Base-by-base conservation (phyloP, 2,113 vertebrate species). In the Nestor notabilis region DNA sequence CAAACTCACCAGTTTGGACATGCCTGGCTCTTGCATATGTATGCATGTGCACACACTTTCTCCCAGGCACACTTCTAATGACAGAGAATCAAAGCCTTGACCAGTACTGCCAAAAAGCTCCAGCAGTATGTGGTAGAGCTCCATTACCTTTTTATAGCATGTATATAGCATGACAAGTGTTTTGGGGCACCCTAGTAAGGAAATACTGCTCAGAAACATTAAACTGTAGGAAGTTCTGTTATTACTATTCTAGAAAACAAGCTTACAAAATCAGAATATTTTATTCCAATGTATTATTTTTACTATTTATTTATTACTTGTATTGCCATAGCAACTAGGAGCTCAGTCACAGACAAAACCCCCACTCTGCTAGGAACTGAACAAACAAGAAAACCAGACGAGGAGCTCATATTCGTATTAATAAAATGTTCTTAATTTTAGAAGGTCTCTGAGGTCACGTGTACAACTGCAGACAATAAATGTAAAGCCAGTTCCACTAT, bases 271-370 rank as follows among this genome's bases (percentile, higher is more conserved):
- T 83, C 43, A 44, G 39, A 81, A 55, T 89, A 94, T 76, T 93
- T 92, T 83, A 86, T 93, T 84, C 27, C 61, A 52, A 64, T 72
- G 52, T 78, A 82, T 96, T 75, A 61, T 82, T 96, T 95, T 96
- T 87, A 82, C 89, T 94, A 65, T 93, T 95, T 95, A 96, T 96
- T 96, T 97, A 93, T 94, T 95, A 64, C 69, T 89, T 92, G 35
- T n/a, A 95, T 96, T 96, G 86, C 86, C 92, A 95, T 97, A 89
- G 95, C 88, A 97, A 93, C 94, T 18, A 64, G 78, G 60, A 88
- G 8, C 75, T 92, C 60, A 84, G 86, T 13, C 83, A 68, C 47
- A 75, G 90, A 37, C 31, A 58, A 88, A 56, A 15, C 35, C 88
- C 58, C 35, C 71, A 60, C 50, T 80, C 66, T 78, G 39, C 15